These are phyloP conservation scores for Troglohyphantes excavatus DNA, from an alignment of 2,888 invertebrate genomes.

Conservation along the genomic window DNA sequence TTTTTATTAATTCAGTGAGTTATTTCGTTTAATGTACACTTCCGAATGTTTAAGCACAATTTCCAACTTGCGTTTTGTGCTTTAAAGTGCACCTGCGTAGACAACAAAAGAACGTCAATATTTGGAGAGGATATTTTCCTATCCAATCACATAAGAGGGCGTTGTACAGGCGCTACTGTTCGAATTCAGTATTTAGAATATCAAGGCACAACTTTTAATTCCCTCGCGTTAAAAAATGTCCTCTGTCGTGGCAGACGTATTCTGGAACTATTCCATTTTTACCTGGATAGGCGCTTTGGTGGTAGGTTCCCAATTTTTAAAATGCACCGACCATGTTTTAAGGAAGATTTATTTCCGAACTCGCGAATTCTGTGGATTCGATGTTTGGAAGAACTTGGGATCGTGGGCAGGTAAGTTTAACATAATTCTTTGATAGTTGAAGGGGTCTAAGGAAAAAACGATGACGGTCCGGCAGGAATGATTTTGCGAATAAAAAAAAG, in stretches of 20 bases:
- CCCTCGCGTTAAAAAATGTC: neutral
- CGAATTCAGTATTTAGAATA: neutral
- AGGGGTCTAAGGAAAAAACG: too few species aligned
- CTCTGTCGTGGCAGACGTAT: neutral
- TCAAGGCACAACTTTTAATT: neutral
- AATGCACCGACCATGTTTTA: neutral
- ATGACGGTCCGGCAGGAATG: too few species aligned
- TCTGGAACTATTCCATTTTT: neutral
- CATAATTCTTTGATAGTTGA: neutral
- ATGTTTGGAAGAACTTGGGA: constrained; percentile 14
- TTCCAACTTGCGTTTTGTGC: too few species aligned
- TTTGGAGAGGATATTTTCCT: neutral
- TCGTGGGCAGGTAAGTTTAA: constrained; percentile 58
- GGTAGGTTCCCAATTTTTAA: constrained; percentile 8
- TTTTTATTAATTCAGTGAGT: too few species aligned
- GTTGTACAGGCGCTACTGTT: neutral
- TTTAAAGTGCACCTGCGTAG: neutral
- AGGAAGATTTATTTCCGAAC: neutral
- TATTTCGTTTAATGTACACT: too few species aligned
- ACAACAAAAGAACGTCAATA: neutral
- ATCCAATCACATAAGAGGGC: neutral
- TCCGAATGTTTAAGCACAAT: too few species aligned
- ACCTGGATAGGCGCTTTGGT: constrained; percentile 14
- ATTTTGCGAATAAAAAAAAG: too few species aligned
- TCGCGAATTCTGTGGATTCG: neutral